Evolutionary conservation across 2,113 vertebrate genomes (phyloP).

Genomic region (Onychostoma macrolepis): DNA sequence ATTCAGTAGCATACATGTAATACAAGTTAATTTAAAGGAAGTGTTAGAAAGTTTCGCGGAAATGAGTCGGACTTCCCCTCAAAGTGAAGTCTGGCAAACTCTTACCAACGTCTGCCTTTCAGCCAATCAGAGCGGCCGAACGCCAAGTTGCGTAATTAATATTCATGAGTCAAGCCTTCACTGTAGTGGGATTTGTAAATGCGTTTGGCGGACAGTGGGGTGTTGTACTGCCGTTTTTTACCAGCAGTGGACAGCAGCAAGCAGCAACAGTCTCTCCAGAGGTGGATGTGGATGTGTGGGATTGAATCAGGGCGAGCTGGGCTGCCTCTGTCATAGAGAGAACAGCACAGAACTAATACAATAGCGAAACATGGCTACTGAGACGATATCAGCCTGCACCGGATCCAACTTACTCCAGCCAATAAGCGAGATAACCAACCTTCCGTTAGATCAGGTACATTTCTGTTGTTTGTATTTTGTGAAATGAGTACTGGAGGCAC

Average conservation of each 20-base stretch:
- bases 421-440: constrained; percentile 75
- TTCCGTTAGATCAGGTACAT: constrained; percentile 76
- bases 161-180: constrained; percentile 18
- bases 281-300: constrained; percentile 40
- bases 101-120: neutral
- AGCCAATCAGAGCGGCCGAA: neutral
- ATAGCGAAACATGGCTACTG: constrained; percentile 70
- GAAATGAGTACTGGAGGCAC: constrained; percentile 12
- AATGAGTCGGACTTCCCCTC: neutral
- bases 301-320: constrained; percentile 44
- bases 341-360: constrained; percentile 54
- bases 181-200: constrained; percentile 23
- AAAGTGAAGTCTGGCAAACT: neutral
- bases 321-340: constrained; percentile 50
- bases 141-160: constrained; percentile 3
- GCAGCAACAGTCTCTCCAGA: constrained; percentile 45
- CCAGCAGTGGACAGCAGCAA: constrained; percentile 49
- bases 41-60: neutral
- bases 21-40: neutral
- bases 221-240: constrained; percentile 50
- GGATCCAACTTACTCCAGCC: constrained; percentile 77
- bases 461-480: constrained; percentile 5
- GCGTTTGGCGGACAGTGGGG: neutral
- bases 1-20: neutral
- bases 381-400: constrained; percentile 70